phyloP scores from a whole-genome alignment of 1,140 invertebrate species.

The Drosophila truncata region DNA sequence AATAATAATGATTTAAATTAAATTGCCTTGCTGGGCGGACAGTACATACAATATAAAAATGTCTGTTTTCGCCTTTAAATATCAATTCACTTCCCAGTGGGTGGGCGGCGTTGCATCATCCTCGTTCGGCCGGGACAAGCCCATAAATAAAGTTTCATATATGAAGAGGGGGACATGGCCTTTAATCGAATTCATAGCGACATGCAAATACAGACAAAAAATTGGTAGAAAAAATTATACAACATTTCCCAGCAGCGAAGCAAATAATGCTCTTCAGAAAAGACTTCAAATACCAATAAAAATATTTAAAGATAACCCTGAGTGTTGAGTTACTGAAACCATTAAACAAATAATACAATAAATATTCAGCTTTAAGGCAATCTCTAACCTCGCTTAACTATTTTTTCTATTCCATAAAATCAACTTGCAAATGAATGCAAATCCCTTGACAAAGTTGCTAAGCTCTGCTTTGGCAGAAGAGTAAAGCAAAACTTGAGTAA shows the following conservation, averaged over 20 bases:
- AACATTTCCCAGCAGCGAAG: not conserved
- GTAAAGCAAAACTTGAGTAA: conserved; percentile 27
- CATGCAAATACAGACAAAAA: conserved; percentile 43
- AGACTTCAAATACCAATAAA: not conserved
- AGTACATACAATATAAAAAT: not conserved
- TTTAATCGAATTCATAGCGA: conserved; percentile 60
- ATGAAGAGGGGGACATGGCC: conserved; percentile 26
- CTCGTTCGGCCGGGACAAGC: conserved; percentile 4
- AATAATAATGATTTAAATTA: conserved; percentile 48
- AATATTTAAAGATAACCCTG: too few species aligned
- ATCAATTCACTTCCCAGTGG: conserved; percentile 20
- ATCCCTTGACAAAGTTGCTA: conserved; percentile 8
- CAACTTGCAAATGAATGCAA: conserved; percentile 32
- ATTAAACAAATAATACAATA: too few species aligned
- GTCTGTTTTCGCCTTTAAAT: conserved; percentile 16
- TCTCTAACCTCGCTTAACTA: not conserved
- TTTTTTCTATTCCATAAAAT: not conserved
- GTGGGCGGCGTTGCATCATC: conserved; percentile 38
- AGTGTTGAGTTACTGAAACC: not conserved
- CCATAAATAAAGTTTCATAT: conserved; percentile 55
- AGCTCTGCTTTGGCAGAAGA: not conserved
- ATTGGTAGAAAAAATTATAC: not conserved
- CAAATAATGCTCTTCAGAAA: conserved; percentile 9
- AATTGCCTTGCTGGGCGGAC: conserved; percentile 9
- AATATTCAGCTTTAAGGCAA: not conserved